Evolutionary conservation across 2,888 invertebrate species (phyloP).

Genomic region (Drosophila hamatofila): DNA sequence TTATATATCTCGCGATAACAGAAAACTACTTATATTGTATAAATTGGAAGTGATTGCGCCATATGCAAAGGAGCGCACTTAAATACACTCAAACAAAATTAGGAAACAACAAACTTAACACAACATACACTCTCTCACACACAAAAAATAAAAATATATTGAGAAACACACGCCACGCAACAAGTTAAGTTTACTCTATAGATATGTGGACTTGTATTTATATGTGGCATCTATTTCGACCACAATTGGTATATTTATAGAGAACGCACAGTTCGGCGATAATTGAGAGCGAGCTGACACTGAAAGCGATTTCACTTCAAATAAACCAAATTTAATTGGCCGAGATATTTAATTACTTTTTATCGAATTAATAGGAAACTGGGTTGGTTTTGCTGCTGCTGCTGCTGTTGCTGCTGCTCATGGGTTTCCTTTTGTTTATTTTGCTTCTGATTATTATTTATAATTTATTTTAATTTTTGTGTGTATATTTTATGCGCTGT

Average conservation of each 20-base stretch:
- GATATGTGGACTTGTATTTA: conserved; percentile 25
- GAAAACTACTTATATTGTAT: conserved; percentile 32
- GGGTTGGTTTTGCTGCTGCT: not conserved
- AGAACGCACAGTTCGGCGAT: conserved; percentile 30
- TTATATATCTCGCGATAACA: conserved; percentile 38
- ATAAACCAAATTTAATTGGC: conserved; percentile 41
- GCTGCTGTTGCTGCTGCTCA: not conserved
- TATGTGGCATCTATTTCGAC: conserved; percentile 12
- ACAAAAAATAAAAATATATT: conserved; percentile 16
- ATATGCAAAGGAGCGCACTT: conserved; percentile 25
- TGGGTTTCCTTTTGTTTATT: conserved; percentile 17
- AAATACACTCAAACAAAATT: conserved; percentile 21
- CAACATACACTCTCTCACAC: not conserved
- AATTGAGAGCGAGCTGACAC: conserved; percentile 43
- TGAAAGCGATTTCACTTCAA: conserved; percentile 51
- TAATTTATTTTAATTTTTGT: conserved; percentile 16
- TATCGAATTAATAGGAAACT: conserved; percentile 37
- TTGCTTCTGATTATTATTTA: conserved; percentile 33
- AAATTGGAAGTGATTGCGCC: conserved; percentile 40
- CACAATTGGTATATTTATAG: conserved; percentile 43
- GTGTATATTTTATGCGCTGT: conserved; percentile 59
- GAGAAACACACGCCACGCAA: conserved; percentile 10
- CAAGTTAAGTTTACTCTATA: conserved; percentile 12
- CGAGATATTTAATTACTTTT: conserved; percentile 27
- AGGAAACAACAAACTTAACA: conserved; percentile 9